phyloP scores from a whole-genome alignment of 1,140 invertebrate genomes.

The Drosophila nigromelanica region DNA sequence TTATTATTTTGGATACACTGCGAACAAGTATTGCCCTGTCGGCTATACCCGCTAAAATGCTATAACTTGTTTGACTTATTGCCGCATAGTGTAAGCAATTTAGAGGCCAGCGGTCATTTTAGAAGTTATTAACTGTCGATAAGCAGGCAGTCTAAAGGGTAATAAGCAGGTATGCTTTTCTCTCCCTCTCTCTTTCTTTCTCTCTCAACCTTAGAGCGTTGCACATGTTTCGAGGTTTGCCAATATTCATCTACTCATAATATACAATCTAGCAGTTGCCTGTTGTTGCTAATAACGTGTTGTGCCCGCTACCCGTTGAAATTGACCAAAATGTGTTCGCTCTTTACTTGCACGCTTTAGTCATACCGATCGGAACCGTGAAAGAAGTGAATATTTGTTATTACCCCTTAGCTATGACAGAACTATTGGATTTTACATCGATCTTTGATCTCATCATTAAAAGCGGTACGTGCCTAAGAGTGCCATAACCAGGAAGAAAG shows the following conservation, averaged over 20 bases:
- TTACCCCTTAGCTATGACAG: conserved; percentile 51
- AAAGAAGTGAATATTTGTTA: conserved; percentile 18
- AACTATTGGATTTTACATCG: conserved; percentile 64
- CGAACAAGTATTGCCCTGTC: too few species aligned
- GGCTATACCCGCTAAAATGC: too few species aligned
- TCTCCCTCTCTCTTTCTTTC: conserved; percentile 5
- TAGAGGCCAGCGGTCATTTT: conserved; percentile 32
- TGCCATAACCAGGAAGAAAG: not conserved
- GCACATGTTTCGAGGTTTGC: conserved; percentile 26
- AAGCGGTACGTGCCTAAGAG: conserved; percentile 52
- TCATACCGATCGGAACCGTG: conserved; percentile 11
- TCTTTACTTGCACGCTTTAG: conserved; percentile 4
- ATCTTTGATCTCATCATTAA: conserved; percentile 77
- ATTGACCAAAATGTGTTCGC: conserved; percentile 26
- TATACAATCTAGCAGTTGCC: conserved; percentile 23
- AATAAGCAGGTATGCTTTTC: conserved; percentile 34
- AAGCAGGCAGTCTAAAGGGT: conserved; percentile 8
- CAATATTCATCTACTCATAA: conserved; percentile 17
- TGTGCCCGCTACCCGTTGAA: conserved; percentile 5
- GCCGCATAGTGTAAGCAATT: conserved; percentile 27
- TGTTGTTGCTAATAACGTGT: conserved; percentile 11
- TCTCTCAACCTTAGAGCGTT: not conserved
- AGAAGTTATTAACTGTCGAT: conserved; percentile 28
- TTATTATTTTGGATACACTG: too few species aligned
- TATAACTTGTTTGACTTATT: not conserved